These are phyloP conservation scores for Arion vulgaris DNA, from an alignment of 1,140 invertebrate species.

Conservation along the genomic window DNA sequence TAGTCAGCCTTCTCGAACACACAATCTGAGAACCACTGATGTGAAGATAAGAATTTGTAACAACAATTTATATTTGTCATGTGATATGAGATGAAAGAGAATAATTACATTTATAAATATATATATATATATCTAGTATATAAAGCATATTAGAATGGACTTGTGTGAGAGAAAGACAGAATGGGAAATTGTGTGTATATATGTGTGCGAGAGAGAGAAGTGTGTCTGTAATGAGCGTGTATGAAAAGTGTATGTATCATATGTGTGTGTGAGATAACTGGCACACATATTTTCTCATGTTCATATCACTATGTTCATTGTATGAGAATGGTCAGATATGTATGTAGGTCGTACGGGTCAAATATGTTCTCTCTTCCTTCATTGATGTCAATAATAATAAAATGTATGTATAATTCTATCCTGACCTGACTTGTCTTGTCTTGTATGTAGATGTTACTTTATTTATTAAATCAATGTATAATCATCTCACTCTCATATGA, in stretches of 20 bases:
- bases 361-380: background rate
- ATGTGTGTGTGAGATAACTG: background rate
- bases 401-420: background rate
- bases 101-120: background rate
- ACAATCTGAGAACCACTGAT: too few species aligned
- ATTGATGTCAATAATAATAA: background rate
- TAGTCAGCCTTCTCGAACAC: too few species aligned
- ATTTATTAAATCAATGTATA: too few species aligned
- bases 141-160: too few species aligned
- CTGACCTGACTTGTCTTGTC: too few species aligned
- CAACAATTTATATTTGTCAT: too few species aligned
- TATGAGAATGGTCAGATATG: background rate
- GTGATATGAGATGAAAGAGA: too few species aligned
- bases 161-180: background rate
- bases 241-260: background rate
- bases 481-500: too few species aligned
- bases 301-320: too few species aligned
- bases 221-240: background rate
- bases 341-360: conserved; percentile 8
- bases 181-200: background rate
- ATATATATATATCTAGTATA: background rate
- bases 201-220: background rate
- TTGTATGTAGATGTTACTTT: too few species aligned
- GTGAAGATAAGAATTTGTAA: too few species aligned
- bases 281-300: too few species aligned